Evolutionary conservation across 64 coral and sea anemone genomes (phyloP), one percentile per base, ranked within the genome.

Genomic region (Anthopleura sola): DNA sequence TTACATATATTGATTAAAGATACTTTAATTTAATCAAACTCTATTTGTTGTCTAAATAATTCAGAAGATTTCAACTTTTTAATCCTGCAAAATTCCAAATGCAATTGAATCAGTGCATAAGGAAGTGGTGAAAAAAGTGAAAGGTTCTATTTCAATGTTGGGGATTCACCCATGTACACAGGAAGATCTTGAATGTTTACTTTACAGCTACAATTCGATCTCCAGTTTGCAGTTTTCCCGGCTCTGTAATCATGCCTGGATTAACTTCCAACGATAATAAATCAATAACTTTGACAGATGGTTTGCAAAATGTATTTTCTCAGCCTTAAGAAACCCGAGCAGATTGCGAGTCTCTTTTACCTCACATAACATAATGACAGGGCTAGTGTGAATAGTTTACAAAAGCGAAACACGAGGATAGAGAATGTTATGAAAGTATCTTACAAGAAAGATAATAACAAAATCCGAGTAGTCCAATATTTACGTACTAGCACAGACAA

Each of bases 231-330:
- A 3, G 1, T 7, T n/a, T n/a, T 62, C 29, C 14, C 31, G 28
- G 66, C 66, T 13, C 34, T 32, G n/a, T 4, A 32, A 32, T 71
- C 28, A 71, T 12, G 29, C 12, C 66, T 71, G 66, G 31, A 12
- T 71, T 34, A 71, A 16, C 66, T 15, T 71, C 23, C 3, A 71
- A 18, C 29, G 34, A 71, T 32, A 71, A 71, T 29, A 32, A 32
- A 71, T 32, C 29, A 71, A 71, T 18, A 71, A 18, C 66, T 71
- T 71, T 71, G 66, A 71, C 66, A 71, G 66, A 71, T 71, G 66
- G 12, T 34, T 71, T 71, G 3, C 29, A 71, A 62, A 71, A 36
- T 71, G 13, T 71, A 71, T 71, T 71, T 68, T 71, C 66, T 15
- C 31, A 71, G 66, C 10, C 17, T 23, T 21, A 26, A n/a, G 58